Evolutionary conservation across 23 tunicate genomes (phyloP), one percentile per base, ranked within the genome.

Genomic region (Oikopleura albicans): DNA sequence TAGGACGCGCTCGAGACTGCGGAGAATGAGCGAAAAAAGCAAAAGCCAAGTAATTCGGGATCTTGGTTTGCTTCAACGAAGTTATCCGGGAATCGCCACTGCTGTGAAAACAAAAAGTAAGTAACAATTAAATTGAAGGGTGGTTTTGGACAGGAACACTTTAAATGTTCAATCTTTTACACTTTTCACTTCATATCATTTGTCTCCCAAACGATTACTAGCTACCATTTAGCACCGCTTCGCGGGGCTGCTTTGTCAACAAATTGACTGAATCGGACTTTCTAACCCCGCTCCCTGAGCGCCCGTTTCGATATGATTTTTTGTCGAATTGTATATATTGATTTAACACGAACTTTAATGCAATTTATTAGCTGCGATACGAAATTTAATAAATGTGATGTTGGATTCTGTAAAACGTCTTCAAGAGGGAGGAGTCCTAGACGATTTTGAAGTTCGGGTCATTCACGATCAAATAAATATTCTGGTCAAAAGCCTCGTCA

Each of bases 41-140:
- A 71, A 71, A 71, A 12, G 34, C 4, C 27, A 16, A 29, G 35
- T 71, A 22, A 31, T 71, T 71, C 79, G 79, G 31, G 79, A 71
- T 71, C 37, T 71, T 16, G 79, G 79, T 71, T 37, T 71, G 36
- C 79, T 71, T 16, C 79, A 71, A 71, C 33, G 79, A 71, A 37
- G 2, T 27, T 31, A 71, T 71, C 79, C 79, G 2, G 79, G 31
- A 29, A 71, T 71, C 37, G 79, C 79, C 79, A 29, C 35, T 16
- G 79, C 79, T 71, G 79, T 71, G 27, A 71, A 71, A 71, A 71
- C 79, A 31, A 71, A 71, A 71, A 16, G 79, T 71, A 71, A 71
- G 79, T 29, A 16, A 8, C 63, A 49, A 49, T 49, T 49, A 22
- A 49, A 49, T n/a, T n/a, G n/a, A n/a, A n/a, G n/a, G n/a, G n/a